phyloP scores from a whole-genome alignment of 1,140 invertebrate genomes.

The Pantala flavescens region DNA sequence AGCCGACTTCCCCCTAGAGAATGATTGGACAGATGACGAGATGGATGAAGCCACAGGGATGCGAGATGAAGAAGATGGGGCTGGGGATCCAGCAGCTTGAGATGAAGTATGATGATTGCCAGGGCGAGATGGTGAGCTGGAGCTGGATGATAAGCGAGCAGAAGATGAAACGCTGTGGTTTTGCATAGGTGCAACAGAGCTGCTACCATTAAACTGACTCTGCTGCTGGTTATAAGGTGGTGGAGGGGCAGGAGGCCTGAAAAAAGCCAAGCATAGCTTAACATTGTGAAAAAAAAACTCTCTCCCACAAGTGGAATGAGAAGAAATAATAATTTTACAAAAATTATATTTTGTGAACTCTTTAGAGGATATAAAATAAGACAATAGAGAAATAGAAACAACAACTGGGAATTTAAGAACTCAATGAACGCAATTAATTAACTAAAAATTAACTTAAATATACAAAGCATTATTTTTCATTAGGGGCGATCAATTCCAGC shows the following conservation, averaged over 20 bases:
- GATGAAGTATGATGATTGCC: slow-evolving; percentile 18
- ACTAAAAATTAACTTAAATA: too few relatives aligned
- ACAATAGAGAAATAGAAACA: too few relatives aligned
- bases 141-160: slow-evolving; percentile 20
- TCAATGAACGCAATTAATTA: too few relatives aligned
- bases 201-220: neutral
- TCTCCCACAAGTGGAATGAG: too few relatives aligned
- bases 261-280: neutral
- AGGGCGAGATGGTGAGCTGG: slow-evolving; percentile 22
- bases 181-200: neutral
- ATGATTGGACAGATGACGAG: slow-evolving; percentile 3
- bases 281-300: neutral
- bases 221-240: neutral
- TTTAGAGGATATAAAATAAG: too few relatives aligned
- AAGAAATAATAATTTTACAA: too few relatives aligned
- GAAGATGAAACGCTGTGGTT: neutral
- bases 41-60: slow-evolving; percentile 13
- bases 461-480: too few relatives aligned
- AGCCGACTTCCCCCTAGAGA: neutral
- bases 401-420: too few relatives aligned
- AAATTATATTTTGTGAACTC: too few relatives aligned
- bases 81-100: slow-evolving; percentile 13
- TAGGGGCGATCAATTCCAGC: too few relatives aligned
- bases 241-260: neutral
- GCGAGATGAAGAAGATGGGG: slow-evolving; percentile 18